Percentiles rank a stretch among this genome's conserved stretches.
Evolutionary conservation across 2,113 vertebrate genomes (phyloP).

Genomic region (Morone saxatilis): DNA sequence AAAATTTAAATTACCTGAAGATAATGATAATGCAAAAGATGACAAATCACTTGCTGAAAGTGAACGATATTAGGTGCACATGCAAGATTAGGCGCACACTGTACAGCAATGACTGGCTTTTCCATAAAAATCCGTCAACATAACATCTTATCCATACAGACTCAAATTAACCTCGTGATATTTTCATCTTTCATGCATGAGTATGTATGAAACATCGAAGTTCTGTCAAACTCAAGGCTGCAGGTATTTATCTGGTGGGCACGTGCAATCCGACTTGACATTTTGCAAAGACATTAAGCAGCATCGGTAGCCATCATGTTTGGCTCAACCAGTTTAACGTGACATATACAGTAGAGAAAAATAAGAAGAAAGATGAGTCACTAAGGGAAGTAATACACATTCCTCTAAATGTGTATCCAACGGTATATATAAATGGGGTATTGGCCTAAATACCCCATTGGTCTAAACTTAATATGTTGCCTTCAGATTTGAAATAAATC

Average conservation of each 20-base stretch:
- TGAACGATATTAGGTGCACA: conserved; percentile 13
- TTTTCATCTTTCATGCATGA: background rate
- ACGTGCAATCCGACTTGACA: conserved; percentile 5
- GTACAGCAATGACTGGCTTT: background rate
- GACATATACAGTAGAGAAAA: background rate
- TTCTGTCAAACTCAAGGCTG: background rate
- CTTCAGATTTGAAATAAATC: conserved; percentile 2
- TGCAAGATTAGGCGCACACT: background rate
- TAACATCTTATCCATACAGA: background rate
- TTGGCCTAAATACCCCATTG: too few species aligned
- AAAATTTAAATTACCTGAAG: conserved; percentile 31
- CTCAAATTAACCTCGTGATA: conserved; percentile 22
- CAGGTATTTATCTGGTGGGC: conserved; percentile 5
- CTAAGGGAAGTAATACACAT: background rate
- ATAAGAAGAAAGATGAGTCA: too few species aligned
- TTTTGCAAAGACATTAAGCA: conserved; percentile 4
- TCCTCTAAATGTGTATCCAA: background rate
- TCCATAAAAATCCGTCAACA: conserved; percentile 13
- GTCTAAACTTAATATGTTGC: background rate
- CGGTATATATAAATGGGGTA: background rate
- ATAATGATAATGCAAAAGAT: conserved; percentile 24
- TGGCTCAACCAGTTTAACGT: background rate
- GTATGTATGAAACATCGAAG: conserved; percentile 9
- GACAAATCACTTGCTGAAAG: conserved; percentile 35
- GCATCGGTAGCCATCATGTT: background rate